phyloP scores from a whole-genome alignment of 2,113 vertebrate genomes.

The Spea bombifrons region DNA sequence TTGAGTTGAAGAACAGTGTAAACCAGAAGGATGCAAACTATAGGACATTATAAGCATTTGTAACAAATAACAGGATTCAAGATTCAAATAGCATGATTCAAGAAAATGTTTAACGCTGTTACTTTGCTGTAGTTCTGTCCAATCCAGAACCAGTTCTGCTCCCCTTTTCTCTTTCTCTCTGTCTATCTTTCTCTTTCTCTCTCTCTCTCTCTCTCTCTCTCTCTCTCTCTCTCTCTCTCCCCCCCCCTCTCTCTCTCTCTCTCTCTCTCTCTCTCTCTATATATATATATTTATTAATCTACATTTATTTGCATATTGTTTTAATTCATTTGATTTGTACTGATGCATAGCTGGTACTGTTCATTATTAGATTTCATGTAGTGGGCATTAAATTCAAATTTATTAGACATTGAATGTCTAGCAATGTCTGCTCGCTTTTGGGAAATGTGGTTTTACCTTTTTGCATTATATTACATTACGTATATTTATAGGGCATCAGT shows the following conservation, averaged over 20 bases:
- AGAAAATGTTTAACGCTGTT: conserved; percentile 15
- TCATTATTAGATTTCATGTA: conserved; percentile 8
- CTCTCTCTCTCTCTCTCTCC: too few species aligned
- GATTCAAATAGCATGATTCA: conserved; percentile 8
- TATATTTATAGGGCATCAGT: background rate
- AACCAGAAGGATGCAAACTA: conserved; percentile 22
- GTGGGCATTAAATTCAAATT: conserved; percentile 5
- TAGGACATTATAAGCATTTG: conserved; percentile 23
- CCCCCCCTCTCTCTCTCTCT: too few species aligned
- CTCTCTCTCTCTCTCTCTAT: too few species aligned
- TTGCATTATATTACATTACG: background rate
- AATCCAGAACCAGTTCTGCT: background rate
- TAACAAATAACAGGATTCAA: conserved; percentile 11
- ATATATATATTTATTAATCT: background rate
- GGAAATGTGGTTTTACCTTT: background rate
- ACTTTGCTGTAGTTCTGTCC: conserved; percentile 8
- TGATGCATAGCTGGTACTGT: background rate
- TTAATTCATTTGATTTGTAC: background rate
- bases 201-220: too few species aligned
- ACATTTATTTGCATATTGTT: background rate
- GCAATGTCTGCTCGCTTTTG: conserved; percentile 29
- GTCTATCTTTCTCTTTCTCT: too few species aligned
- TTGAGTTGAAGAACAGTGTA: conserved; percentile 19
- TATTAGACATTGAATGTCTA: conserved; percentile 4
- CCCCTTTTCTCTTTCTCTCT: too few species aligned